Evolutionary conservation across 2,888 invertebrate genomes (phyloP).

Genomic region (Meloe dianella): DNA sequence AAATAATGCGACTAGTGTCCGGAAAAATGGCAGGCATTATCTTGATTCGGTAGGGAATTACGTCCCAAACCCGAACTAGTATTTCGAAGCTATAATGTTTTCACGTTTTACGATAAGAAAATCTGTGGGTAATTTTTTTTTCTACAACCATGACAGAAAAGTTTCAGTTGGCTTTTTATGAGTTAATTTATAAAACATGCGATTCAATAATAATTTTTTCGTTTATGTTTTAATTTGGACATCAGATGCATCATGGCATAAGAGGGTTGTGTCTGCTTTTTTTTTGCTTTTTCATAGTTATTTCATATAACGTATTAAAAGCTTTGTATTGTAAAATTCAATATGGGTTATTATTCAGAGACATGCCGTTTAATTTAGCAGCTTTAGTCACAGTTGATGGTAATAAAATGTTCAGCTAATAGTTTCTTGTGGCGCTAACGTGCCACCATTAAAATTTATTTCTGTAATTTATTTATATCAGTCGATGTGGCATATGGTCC

Average conservation of each 20-base stretch:
- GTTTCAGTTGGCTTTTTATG: not conserved
- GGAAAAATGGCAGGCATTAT: conserved; percentile 59
- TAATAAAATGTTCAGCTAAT: conserved; percentile 49
- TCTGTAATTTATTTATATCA: conserved; percentile 52
- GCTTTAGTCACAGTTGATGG: conserved; percentile 48
- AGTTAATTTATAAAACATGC: conserved; percentile 12
- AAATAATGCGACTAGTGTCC: conserved; percentile 59
- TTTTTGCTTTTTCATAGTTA: too few relatives aligned
- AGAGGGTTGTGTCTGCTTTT: not conserved
- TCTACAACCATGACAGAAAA: not conserved
- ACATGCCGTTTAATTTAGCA: conserved; percentile 35
- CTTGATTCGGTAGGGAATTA: conserved; percentile 57
- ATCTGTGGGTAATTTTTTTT: not conserved
- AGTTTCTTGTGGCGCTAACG: conserved; percentile 48
- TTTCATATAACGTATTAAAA: not conserved
- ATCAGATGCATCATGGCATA: not conserved
- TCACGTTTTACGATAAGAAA: conserved; percentile 2
- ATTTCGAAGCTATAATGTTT: conserved; percentile 1
- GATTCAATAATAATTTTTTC: conserved; percentile 16
- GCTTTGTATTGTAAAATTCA: conserved; percentile 16
- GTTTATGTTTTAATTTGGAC: not conserved
- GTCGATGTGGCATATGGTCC: conserved; percentile 49
- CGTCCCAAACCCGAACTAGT: not conserved
- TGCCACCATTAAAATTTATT: conserved; percentile 53
- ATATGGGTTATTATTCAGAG: conserved; percentile 25